Percentiles rank a stretch among this genome's conserved stretches.
phyloP scores from a whole-genome alignment of 2,113 vertebrate species.

The Calidris pygmaea region DNA sequence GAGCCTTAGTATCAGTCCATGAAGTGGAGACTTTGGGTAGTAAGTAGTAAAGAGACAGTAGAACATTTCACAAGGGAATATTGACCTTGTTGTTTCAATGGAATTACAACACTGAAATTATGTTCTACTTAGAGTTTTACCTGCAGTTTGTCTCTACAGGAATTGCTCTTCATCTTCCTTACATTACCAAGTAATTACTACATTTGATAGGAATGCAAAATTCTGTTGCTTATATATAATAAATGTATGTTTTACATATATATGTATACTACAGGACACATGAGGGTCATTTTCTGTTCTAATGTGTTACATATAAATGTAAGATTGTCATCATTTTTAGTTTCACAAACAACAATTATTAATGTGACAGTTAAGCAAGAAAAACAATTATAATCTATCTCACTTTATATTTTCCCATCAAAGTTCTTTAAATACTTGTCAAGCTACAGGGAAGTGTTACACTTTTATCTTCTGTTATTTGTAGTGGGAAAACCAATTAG shows the following conservation, averaged over 20 bases:
- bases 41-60: not conserved
- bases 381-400: not conserved
- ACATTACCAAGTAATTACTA: not conserved
- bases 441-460: not conserved
- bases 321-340: not conserved
- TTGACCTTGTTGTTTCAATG: not conserved
- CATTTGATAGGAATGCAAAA: not conserved
- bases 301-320: not conserved
- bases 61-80: not conserved
- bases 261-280: not conserved
- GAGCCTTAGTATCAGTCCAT: not conserved
- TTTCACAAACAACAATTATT: not conserved
- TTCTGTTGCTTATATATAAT: not conserved
- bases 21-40: not conserved
- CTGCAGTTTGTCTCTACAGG: not conserved
- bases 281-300: not conserved
- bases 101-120: not conserved
- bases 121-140: not conserved
- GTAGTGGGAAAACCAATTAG: not conserved
- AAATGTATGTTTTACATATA: not conserved
- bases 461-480: slow-evolving; percentile 18
- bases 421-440: slow-evolving; percentile 21
- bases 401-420: not conserved
- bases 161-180: not conserved
- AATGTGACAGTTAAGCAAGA: not conserved